These are phyloP conservation scores for Galerucella nymphaeae DNA, from an alignment of 2,888 invertebrate genomes.

Conservation along the genomic window DNA sequence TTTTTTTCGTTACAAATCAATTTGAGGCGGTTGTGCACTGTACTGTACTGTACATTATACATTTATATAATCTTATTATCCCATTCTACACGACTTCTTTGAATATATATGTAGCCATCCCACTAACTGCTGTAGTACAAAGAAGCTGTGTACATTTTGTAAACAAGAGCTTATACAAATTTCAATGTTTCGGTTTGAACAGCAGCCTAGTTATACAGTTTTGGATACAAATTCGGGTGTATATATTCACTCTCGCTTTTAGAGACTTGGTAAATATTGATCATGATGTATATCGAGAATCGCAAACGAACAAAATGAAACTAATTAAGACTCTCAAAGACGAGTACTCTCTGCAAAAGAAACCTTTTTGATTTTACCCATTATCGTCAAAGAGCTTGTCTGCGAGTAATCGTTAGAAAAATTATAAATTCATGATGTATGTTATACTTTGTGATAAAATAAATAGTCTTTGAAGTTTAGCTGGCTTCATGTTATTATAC, in stretches of 20 bases:
- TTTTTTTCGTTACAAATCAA: too few species aligned
- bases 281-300: constrained; percentile 20
- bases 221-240: constrained; percentile 27
- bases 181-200: constrained; percentile 27
- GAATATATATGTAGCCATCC: not conserved
- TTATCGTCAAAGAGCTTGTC: constrained; percentile 14
- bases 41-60: too few species aligned
- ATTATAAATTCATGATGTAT: too few species aligned
- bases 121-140: constrained; percentile 11
- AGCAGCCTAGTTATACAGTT: constrained; percentile 31
- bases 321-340: constrained; percentile 20
- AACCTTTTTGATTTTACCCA: constrained; percentile 1
- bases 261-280: constrained; percentile 29
- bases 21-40: not conserved
- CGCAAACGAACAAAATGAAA: constrained; percentile 15
- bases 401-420: not conserved
- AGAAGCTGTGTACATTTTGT: constrained; percentile 22
- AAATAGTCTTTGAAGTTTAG: not conserved
- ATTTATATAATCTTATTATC: not conserved
- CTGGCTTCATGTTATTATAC: not conserved
- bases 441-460: too few species aligned
- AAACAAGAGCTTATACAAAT: constrained; percentile 31
- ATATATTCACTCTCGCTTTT: constrained; percentile 31
- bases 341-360: not conserved
- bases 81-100: not conserved